Evolutionary conservation across 2,113 vertebrate species (phyloP), one percentile per base, ranked within the genome.

Genomic region (Dicaeum eximium): DNA sequence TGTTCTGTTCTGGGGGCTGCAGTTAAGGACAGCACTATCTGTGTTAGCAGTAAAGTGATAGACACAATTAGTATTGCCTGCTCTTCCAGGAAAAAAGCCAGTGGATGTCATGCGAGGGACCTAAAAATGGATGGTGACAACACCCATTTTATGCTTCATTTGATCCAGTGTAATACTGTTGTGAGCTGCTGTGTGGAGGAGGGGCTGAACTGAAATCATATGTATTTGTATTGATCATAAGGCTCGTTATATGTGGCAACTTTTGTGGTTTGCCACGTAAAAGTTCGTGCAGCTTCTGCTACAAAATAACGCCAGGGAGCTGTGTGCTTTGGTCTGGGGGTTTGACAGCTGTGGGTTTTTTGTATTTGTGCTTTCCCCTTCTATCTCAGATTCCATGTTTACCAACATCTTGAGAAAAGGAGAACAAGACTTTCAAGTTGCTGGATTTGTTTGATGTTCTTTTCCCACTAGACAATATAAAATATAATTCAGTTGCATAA

Each of bases 21-120:
- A 37, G 58, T 54, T 79, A 48, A 80, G 88, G 74, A 60, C 88
- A 73, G 54, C 6, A 3, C 78, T 74, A 37, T 86, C 75, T 69
- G 21, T 50, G 71, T 57, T 72, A 86, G 67, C 38, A 37, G 54
- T 10, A 25, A 37, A 71, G 88, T 0, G 2, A 82, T n/a, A 65
- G 93, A 72, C 62, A 72, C 89, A 85, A 71, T 86, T 80, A 86
- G 85, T n/a, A 56, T 78, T 72, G 85, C 88, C 30, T 37, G 75
- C 58, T 54, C 33, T 92, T 88, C 88, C 80, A 86, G 90, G 96
- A 95, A 92, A 90, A 83, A 84, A 64, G 83, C 80, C 88, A 86
- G 24, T n/a, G 31, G 79, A 71, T 88, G 82, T 79, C 80, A 90
- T 74, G 60, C 1, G 10, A 77, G 0, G 0, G 11, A 35, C 21